Percentiles rank a stretch among this genome's conserved stretches.
Evolutionary conservation across 1,140 invertebrate genomes (phyloP).

Genomic region (Belonocnema kinseyi): DNA sequence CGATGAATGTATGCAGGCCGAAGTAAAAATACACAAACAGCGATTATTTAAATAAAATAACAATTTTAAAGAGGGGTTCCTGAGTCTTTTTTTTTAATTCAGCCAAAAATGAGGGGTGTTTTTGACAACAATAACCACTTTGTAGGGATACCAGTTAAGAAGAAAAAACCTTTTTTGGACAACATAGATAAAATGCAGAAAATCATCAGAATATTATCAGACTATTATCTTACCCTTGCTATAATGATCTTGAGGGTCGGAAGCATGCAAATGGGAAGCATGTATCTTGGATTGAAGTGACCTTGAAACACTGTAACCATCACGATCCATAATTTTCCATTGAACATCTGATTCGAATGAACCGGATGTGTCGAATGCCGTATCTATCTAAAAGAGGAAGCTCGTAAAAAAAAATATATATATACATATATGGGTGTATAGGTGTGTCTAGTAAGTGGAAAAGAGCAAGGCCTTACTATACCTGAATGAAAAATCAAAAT

Average conservation of each 20-base stretch:
- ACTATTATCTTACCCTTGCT: conserved; percentile 56
- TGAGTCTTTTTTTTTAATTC: too few species aligned
- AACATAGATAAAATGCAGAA: too few species aligned
- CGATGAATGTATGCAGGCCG: too few species aligned
- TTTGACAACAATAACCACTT: too few species aligned
- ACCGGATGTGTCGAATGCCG: conserved; percentile 16
- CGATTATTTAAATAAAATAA: too few species aligned
- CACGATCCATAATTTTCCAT: conserved; percentile 59
- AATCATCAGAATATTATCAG: background rate
- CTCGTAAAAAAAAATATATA: conserved; percentile 5
- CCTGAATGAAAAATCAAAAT: background rate
- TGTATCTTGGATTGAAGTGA: conserved; percentile 57
- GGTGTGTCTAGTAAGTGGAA: background rate
- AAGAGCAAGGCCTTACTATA: background rate
- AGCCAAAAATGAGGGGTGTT: too few species aligned
- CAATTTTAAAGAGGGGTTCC: too few species aligned
- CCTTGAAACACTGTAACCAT: conserved; percentile 60
- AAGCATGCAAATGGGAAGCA: conserved; percentile 49
- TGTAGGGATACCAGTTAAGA: too few species aligned
- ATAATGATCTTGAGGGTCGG: conserved; percentile 50
- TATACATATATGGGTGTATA: too few species aligned
- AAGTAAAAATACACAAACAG: too few species aligned
- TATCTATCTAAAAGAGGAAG: conserved; percentile 30
- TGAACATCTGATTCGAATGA: conserved; percentile 45
- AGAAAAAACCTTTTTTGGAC: too few species aligned